A percentile compares a stretch with the other conserved stretches of the same genome.
Evolutionary conservation across 1,140 invertebrate species (phyloP).

Genomic region (Penaeus indicus): DNA sequence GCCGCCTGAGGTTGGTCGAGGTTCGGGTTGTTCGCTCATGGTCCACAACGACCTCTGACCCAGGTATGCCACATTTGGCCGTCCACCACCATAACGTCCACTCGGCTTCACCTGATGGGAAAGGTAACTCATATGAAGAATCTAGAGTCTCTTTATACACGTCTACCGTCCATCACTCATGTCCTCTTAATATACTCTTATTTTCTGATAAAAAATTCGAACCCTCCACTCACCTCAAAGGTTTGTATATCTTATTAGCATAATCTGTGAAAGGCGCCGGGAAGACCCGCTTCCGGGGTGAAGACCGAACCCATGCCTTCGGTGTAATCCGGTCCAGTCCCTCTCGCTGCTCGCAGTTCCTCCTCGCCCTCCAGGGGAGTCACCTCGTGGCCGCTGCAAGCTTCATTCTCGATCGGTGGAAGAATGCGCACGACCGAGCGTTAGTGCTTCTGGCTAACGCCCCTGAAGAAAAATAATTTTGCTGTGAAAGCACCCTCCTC

Average conservation of each 20-base stretch:
- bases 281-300: constrained; percentile 43
- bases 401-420: not conserved
- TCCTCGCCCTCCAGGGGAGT: constrained; percentile 33
- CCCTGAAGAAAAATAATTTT: not conserved
- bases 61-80: constrained; percentile 86
- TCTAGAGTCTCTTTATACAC: not conserved
- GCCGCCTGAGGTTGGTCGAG: constrained; percentile 39
- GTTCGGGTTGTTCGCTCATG: constrained; percentile 62
- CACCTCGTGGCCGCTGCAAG: constrained; percentile 35
- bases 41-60: constrained; percentile 70
- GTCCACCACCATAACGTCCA: constrained; percentile 75
- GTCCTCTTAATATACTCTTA: not conserved
- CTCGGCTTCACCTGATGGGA: constrained; percentile 22
- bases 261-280: not conserved
- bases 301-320: constrained; percentile 36
- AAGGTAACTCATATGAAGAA: not conserved
- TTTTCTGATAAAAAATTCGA: not conserved
- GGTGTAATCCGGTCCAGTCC: constrained; percentile 42
- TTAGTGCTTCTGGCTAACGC: not conserved
- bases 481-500: no score
- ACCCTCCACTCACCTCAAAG: constrained; percentile 28
- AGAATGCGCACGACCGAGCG: no score
- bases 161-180: not conserved
- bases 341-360: not conserved
- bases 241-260: constrained; percentile 40